Evolutionary conservation across 64 coral and sea anemone genomes (phyloP), one percentile per base, ranked within the genome.

Genomic region (Montipora efflorescens): DNA sequence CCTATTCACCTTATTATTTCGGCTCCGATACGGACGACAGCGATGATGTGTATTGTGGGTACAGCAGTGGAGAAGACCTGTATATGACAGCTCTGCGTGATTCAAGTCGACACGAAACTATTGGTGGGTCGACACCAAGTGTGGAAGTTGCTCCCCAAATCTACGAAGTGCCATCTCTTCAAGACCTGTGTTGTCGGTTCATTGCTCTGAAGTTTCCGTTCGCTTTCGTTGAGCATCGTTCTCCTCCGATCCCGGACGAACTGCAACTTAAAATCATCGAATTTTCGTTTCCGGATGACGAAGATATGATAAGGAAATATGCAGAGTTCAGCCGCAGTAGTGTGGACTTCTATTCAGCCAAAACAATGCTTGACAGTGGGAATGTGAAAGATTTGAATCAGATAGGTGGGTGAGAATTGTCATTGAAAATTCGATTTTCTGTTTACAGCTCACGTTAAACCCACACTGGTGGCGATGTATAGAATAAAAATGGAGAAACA

Each of bases 191-290:
- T 48, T 90, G 89, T 79, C 74, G 67, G 16, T 91, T 93, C 50
- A 80, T 99, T 72, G 91, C 97, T 15, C 18, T 92, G 28, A 96
- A 82, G 7, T 99, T 99, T 73, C 97, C 97, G 14, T 99, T 99
- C 55, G 97, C 94, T 15, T 99, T 92, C 18, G 61, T 99, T 3
- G 94, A 99, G 88, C 92, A 95, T 81, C 87, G 95, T 6, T 94
- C 52, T 46, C 97, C 97, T 55, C 97, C 97, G 0, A 89, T 99
- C 59, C 94, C 97, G 14, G 97, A 99, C 64, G 89, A 96, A 28
- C 59, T 99, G 25, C 97, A 99, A 75, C 48, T 96, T 18, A 99
- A 96, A 47, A 87, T 99, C 1, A 99, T 99, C 20, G 83, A 50
- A 19, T 94, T 84, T 87, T 99, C 97, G 0, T 99, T 99, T 78